Base-by-base conservation (phyloP, 1,140 invertebrate species). In the Ephestia elutella region DNA sequence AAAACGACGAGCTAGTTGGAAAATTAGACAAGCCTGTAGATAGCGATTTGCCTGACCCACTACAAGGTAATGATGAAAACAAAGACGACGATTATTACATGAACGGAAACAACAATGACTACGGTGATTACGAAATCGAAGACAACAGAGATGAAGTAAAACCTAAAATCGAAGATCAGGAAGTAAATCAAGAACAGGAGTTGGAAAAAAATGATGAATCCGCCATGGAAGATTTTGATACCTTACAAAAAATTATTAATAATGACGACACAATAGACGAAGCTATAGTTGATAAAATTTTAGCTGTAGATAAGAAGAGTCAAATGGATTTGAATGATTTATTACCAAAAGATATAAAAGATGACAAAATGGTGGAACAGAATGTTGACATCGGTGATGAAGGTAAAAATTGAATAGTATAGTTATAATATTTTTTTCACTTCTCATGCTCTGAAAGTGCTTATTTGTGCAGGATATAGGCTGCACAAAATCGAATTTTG, bases 111-210 rank as follows among this genome's bases (percentile, higher is more conserved):
- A 4, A 44, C 7, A 44, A 35, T 13, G 32, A 35, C 9, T 35
- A 71, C n/a, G 63, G 66, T 58, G 71, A 83, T 58, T 85, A 85
- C 56, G 75, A 80, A 53, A 66, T 81, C 10, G 82, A 85, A 71
- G 84, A 85, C 32, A 84, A 82, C 57, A 75, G 81, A 64, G 78
- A 72, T n/a, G 68, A 68, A 35, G 59, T 61, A 28, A 65, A 70
- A 30, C 38, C 10, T 3, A 44, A 65, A 73, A 1, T 9, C 11
- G 19, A 15, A 0, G 20, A 53, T 18, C 18, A 20, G 20, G 49
- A 20, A 4, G 28, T 7, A 21, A 53, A 53, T 10, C 20, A n/a
- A 7, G 19, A 21, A n/a, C 21, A 53, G 58, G 68, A 32, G 30
- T 32, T 8, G 30, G 30, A 71, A 30, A 49, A 60, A 66, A 54